phyloP scores from a whole-genome alignment of 2,888 invertebrate species.

The Arge pagana region DNA sequence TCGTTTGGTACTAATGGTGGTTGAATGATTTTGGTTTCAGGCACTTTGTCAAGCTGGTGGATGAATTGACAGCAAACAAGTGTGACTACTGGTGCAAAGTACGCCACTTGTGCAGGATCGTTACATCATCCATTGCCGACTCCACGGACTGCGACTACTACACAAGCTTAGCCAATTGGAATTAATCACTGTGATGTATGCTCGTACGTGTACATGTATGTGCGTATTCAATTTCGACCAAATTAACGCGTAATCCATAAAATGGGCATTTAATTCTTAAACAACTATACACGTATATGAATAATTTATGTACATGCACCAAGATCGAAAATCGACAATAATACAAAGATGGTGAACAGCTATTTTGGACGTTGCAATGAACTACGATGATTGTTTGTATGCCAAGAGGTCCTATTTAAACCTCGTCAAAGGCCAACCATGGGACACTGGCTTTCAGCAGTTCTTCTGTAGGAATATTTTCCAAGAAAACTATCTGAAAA shows the following conservation, averaged over 20 bases:
- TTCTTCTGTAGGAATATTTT: conserved; percentile 33
- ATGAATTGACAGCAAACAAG: conserved; percentile 56
- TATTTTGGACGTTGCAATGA: neutral
- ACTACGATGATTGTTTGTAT: conserved; percentile 14
- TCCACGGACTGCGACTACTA: conserved; percentile 48
- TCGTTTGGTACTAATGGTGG: no score
- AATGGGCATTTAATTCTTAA: no score
- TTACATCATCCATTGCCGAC: conserved; percentile 63
- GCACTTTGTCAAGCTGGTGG: conserved; percentile 62
- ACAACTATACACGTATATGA: no score
- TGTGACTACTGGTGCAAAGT: conserved; percentile 61
- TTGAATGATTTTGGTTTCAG: conserved; percentile 45
- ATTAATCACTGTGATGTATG: no score
- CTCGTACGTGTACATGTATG: no score
- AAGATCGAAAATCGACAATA: neutral
- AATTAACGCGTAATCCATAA: no score
- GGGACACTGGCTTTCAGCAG: no score
- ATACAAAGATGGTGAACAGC: conserved; percentile 2
- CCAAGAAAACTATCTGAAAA: conserved; percentile 37
- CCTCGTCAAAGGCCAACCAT: no score
- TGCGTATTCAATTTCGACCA: no score
- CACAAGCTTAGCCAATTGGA: no score
- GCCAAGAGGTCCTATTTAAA: no score
- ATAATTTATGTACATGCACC: no score
- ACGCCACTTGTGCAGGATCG: conserved; percentile 62